These are phyloP conservation scores for Brienomyrus longianalis DNA, from an alignment of 2,113 vertebrate genomes.

Conservation along the genomic window DNA sequence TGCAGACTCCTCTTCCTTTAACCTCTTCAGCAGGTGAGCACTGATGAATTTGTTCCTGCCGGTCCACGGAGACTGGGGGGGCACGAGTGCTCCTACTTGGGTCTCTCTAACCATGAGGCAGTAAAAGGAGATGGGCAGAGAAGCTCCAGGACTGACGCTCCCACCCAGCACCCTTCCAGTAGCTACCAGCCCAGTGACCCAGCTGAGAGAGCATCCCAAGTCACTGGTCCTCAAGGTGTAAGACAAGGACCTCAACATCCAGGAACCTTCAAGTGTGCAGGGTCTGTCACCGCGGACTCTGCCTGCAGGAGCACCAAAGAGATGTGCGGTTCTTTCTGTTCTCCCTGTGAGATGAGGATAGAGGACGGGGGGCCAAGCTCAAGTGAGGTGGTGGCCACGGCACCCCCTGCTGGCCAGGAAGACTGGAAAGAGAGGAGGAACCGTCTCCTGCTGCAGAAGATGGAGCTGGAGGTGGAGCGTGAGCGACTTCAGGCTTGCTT, in stretches of 20 bases:
- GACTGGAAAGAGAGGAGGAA: slow-evolving; percentile 74
- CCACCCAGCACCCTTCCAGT: slow-evolving; percentile 14
- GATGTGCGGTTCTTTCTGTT: not conserved
- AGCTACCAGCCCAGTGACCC: slow-evolving; percentile 25
- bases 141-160: not conserved
- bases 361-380: not conserved
- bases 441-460: slow-evolving; percentile 80
- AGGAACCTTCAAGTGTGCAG: slow-evolving; percentile 21
- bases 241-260: slow-evolving; percentile 25
- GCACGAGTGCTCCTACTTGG: slow-evolving; percentile 56
- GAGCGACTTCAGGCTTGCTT: slow-evolving; percentile 76
- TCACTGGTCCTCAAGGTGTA: slow-evolving; percentile 25
- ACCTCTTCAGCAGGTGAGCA: slow-evolving; percentile 41
- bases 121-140: not conserved
- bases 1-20: not conserved
- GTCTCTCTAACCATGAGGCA: slow-evolving; percentile 30
- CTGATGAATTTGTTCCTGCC: slow-evolving; percentile 32
- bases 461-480: slow-evolving; percentile 84
- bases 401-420: slow-evolving; percentile 46
- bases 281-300: slow-evolving; percentile 6
- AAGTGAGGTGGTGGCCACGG: slow-evolving; percentile 27
- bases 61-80: slow-evolving; percentile 34
- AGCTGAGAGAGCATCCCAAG: slow-evolving; percentile 5
- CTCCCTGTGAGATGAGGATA: not conserved
- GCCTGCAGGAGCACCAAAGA: slow-evolving; percentile 7